These are phyloP conservation scores for Lacerta bilineata DNA, from an alignment of 2,797 vertebrate genomes.

Conservation along the genomic window DNA sequence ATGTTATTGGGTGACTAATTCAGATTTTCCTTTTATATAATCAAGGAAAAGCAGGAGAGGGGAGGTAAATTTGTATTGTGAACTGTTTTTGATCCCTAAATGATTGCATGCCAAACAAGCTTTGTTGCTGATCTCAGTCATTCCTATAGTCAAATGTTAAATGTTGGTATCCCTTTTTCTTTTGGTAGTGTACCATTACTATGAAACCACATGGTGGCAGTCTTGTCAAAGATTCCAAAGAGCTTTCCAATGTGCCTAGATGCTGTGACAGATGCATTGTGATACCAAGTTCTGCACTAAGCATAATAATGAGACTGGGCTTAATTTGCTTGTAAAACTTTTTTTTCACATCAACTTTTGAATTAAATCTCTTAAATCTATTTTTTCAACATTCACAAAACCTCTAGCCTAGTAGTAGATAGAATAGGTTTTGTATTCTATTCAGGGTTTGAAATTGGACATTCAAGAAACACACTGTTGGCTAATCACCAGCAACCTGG, in stretches of 20 bases:
- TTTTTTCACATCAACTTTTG: not conserved
- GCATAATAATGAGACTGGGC: not conserved
- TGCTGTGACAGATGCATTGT: no score
- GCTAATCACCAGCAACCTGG: not conserved
- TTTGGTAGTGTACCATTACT: not conserved
- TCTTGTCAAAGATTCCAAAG: conserved; percentile 46
- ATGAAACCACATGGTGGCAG: conserved; percentile 64
- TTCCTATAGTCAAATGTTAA: not conserved
- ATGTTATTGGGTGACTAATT: not conserved
- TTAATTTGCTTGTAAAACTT: not conserved
- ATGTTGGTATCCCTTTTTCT: not conserved
- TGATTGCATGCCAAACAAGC: no score
- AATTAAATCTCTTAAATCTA: not conserved
- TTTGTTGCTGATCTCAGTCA: not conserved
- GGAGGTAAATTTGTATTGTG: not conserved
- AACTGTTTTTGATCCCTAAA: not conserved
- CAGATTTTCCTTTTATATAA: not conserved
- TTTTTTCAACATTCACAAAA: not conserved
- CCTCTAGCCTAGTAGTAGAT: not conserved
- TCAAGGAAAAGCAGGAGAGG: no score
- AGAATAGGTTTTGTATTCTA: not conserved
- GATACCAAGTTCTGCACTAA: not conserved
- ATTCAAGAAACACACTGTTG: not conserved
- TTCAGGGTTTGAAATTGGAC: not conserved
- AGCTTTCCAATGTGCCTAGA: no score